Evolutionary conservation across 2,888 invertebrate genomes (phyloP).

Genomic region (Brachyopa scutellaris): DNA sequence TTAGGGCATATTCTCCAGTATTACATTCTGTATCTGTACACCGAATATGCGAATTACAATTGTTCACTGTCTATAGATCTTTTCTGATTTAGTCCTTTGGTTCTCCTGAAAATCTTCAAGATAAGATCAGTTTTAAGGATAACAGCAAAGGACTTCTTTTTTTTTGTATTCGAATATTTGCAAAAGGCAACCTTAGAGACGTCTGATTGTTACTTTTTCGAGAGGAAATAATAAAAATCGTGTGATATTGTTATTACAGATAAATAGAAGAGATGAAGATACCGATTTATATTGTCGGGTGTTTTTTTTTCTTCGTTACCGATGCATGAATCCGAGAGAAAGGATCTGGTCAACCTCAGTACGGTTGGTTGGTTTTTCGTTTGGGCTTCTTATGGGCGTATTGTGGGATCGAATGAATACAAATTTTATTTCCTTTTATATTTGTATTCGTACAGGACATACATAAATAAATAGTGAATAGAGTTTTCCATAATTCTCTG

Average conservation of each 20-base stretch:
- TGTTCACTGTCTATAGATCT: conserved; percentile 38
- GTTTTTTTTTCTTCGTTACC: conserved; percentile 15
- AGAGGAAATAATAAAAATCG: conserved; percentile 64
- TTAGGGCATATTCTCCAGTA: conserved; percentile 62
- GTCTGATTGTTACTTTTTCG: conserved; percentile 9
- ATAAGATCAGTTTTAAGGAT: conserved; percentile 64
- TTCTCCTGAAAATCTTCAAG: conserved; percentile 44
- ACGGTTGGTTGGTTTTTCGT: conserved; percentile 73
- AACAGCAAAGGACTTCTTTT: conserved; percentile 27
- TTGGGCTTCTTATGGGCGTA: conserved; percentile 65
- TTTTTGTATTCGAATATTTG: no score
- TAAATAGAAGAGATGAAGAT: conserved; percentile 53
- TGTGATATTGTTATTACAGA: conserved; percentile 70
- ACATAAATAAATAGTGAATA: conserved; percentile 32
- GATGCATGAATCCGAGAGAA: conserved; percentile 55
- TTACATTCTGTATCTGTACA: conserved; percentile 51
- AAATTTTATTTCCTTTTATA: conserved; percentile 10
- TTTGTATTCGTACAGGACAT: conserved; percentile 32
- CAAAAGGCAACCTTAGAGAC: background rate
- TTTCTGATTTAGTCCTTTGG: conserved; percentile 13
- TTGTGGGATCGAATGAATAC: conserved; percentile 45
- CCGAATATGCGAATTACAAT: conserved; percentile 63
- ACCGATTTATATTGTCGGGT: conserved; percentile 52
- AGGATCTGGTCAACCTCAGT: conserved; percentile 74
- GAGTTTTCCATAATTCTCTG: conserved; percentile 1